These are phyloP conservation scores for Leptinotarsa lineolata DNA, from an alignment of 1,140 invertebrate genomes.

Conservation along the genomic window DNA sequence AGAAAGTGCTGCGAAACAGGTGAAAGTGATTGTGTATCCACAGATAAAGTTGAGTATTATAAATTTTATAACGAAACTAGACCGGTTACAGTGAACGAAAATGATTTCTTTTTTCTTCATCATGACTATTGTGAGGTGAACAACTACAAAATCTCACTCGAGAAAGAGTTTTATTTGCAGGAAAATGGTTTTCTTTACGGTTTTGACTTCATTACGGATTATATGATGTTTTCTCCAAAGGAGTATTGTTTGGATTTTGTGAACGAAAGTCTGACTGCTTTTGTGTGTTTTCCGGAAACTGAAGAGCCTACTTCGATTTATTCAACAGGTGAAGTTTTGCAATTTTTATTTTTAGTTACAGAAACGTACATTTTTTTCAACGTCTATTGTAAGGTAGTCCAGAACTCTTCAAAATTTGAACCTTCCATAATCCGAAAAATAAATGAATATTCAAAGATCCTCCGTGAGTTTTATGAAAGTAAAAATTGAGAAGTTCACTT, in stretches of 20 bases:
- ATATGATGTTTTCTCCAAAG: conserved; percentile 7
- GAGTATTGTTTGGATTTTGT: conserved; percentile 13
- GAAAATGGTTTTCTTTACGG: conserved; percentile 15
- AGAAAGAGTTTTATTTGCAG: conserved; percentile 17
- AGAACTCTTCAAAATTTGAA: too few species aligned
- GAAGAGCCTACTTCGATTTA: neutral
- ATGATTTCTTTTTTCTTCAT: conserved; percentile 11
- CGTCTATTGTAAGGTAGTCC: too few species aligned
- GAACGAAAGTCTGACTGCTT: neutral
- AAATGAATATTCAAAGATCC: too few species aligned
- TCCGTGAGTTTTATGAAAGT: too few species aligned
- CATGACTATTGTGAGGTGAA: neutral
- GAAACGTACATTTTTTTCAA: too few species aligned
- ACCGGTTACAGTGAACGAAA: neutral
- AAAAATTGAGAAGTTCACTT: too few species aligned
- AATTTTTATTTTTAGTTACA: too few species aligned
- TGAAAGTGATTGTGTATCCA: neutral
- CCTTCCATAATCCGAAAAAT: too few species aligned
- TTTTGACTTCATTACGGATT: neutral
- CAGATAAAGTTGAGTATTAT: neutral
- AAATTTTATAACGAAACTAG: conserved; percentile 1
- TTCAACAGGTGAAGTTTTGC: neutral
- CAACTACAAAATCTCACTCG: neutral
- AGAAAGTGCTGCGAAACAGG: conserved; percentile 34
- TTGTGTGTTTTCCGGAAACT: neutral